A percentile compares a stretch with the other conserved stretches of the same genome.
These are phyloP conservation scores for Sisor rabdophorus DNA, from an alignment of 2,113 vertebrate species.

Conservation along the genomic window DNA sequence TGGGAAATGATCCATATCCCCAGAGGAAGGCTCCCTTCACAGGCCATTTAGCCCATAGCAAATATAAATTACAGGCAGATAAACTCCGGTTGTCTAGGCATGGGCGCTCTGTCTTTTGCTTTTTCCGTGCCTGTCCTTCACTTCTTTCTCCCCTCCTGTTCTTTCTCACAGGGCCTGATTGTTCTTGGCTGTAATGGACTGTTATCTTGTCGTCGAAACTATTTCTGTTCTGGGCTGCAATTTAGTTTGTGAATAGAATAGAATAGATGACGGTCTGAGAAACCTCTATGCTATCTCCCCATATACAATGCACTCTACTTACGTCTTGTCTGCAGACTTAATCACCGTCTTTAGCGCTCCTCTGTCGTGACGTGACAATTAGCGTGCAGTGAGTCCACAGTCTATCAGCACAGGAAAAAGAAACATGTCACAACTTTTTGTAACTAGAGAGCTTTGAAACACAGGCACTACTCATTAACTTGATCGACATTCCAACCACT, in stretches of 20 bases:
- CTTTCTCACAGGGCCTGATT: conserved; percentile 39
- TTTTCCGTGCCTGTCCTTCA: conserved; percentile 32
- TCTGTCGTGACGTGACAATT: conserved; percentile 41
- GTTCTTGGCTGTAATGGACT: conserved; percentile 44
- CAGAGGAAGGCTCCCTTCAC: conserved; percentile 58
- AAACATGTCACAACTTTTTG: conserved; percentile 37
- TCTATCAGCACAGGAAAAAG: conserved; percentile 29
- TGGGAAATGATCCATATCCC: conserved; percentile 61
- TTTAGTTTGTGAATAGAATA: conserved; percentile 44
- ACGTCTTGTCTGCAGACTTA: conserved; percentile 37
- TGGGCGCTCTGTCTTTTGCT: not conserved
- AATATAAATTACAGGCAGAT: conserved; percentile 64
- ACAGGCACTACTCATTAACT: conserved; percentile 31
- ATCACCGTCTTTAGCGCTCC: conserved; percentile 43
- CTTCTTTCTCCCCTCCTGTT: conserved; percentile 23
- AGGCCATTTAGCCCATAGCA: conserved; percentile 62
- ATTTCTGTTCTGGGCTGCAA: conserved; percentile 46
- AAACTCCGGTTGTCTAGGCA: conserved; percentile 44
- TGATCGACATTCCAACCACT: conserved; percentile 27
- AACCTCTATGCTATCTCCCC: conserved; percentile 33
- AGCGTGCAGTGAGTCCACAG: conserved; percentile 24
- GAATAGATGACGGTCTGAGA: conserved; percentile 38
- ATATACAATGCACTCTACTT: conserved; percentile 18
- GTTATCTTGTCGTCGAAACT: conserved; percentile 43
- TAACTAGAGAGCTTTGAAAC: conserved; percentile 19